These are phyloP conservation scores for Etheostoma perlongum DNA, from an alignment of 2,797 vertebrate species.

Conservation along the genomic window DNA sequence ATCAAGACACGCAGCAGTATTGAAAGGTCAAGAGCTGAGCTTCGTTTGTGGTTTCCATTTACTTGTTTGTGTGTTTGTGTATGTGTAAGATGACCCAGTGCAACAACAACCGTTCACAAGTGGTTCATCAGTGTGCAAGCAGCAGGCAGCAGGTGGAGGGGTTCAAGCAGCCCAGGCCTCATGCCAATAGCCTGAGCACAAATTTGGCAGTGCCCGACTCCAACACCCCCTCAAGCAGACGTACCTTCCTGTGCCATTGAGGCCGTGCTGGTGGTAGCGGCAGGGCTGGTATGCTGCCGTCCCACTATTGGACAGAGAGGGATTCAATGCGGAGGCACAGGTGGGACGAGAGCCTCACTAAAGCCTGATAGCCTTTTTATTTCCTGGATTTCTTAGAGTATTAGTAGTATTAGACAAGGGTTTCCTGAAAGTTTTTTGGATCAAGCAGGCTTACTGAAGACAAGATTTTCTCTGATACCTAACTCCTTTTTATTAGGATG, in stretches of 20 bases:
- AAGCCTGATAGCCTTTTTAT: constrained; percentile 7
- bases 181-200: constrained; percentile 77
- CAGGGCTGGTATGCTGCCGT: constrained; percentile 96
- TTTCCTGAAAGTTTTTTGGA: constrained; percentile 13
- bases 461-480: neutral
- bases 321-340: constrained; percentile 87
- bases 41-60: constrained; percentile 39
- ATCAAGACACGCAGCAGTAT: constrained; percentile 28
- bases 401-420: neutral
- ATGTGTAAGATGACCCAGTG: constrained; percentile 58
- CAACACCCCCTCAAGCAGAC: constrained; percentile 76
- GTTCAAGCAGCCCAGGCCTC: constrained; percentile 73
- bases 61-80: constrained; percentile 20
- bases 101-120: constrained; percentile 59
- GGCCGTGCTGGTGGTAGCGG: constrained; percentile 94
- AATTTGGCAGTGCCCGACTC: constrained; percentile 63
- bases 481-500: neutral
- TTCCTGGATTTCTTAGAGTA: constrained; percentile 13
- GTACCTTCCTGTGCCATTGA: constrained; percentile 96
- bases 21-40: constrained; percentile 55
- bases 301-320: constrained; percentile 94
- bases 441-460: neutral
- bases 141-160: constrained; percentile 72
- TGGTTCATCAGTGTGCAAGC: constrained; percentile 71
- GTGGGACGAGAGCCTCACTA: constrained; percentile 53